Evolutionary conservation across 2,113 vertebrate species (phyloP), one percentile per base, ranked within the genome.

Genomic region (Cinclus cinclus): DNA sequence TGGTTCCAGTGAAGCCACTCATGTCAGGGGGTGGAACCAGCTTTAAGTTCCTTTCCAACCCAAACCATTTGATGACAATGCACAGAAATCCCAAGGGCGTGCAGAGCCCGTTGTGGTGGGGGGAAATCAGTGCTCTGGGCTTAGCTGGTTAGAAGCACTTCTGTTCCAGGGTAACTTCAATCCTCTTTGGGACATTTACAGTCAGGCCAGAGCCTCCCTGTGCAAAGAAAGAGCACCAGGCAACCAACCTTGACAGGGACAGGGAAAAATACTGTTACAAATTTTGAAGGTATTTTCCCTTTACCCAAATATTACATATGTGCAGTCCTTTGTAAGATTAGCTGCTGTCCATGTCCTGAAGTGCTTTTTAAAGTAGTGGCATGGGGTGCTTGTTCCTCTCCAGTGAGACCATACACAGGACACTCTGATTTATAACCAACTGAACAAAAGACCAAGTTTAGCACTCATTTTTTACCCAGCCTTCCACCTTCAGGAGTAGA

Each of bases 221-320:
- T 15, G 30, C 13, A 44, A 50, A 17, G 23, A 33, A 27, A 53
- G 20, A 52, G 31, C 42, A 56, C 10, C 37, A 67, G 47, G 37
- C 6, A n/a, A 55, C 31, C 52, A 63, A 21, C 33, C 42, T 39
- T 33, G 42, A 19, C 14, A 62, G 19, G 33, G 33, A 10, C 24
- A 37, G 22, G 41, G 49, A 16, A 79, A 73, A 86, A 62, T 2
- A 20, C 14, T 31, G n/a, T 6, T 39, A 37, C 5, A 28, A 20
- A n/a, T 39, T 46, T 30, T 50, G 44, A 77, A 52, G 46, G 9
- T 21, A 12, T 77, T 73, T 63, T 27, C 23, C 10, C 27, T 13
- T 64, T 53, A 68, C 25, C 7, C 13, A 41, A 60, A 27, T 65
- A 49, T 10, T 21, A 14, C 33, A 8, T 0, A 0, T 9, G 10